Conservation (phyloP, 2,113 vertebrate species). For the Tyrannus savana region DNA sequence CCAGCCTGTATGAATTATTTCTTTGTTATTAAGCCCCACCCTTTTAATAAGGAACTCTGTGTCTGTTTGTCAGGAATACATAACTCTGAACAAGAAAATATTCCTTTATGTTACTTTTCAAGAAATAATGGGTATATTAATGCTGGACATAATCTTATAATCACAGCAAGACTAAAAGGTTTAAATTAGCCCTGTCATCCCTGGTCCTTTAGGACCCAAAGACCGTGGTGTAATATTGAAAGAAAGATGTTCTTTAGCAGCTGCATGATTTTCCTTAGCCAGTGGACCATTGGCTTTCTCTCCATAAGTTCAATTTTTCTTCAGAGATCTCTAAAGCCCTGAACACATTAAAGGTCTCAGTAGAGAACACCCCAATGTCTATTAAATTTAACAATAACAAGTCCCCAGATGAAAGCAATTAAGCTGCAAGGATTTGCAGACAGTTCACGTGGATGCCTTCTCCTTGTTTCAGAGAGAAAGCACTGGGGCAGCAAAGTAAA, state of each 20-base stretch:
- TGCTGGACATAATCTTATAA: background rate
- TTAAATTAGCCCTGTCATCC: background rate
- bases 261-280: constrained; percentile 22
- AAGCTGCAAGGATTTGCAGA: constrained; percentile 47
- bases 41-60: background rate
- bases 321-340: background rate
- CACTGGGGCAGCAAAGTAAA: background rate
- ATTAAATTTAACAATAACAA: constrained; percentile 68
- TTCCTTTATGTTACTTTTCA: background rate
- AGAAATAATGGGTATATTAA: background rate
- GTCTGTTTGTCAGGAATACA: background rate
- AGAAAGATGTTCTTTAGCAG: constrained; percentile 26
- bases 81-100: background rate
- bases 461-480: background rate
- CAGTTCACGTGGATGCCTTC: constrained; percentile 18
- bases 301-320: constrained; percentile 49
- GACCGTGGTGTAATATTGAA: background rate
- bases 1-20: background rate
- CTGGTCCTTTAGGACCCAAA: background rate
- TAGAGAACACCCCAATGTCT: constrained; percentile 58
- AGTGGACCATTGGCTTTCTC: constrained; percentile 25
- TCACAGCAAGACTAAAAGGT: background rate
- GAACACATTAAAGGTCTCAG: constrained; percentile 45
- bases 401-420: constrained; percentile 60
- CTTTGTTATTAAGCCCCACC: background rate